Conservation (phyloP, 1,140 invertebrate genomes). For the Goniozus legneri region DNA sequence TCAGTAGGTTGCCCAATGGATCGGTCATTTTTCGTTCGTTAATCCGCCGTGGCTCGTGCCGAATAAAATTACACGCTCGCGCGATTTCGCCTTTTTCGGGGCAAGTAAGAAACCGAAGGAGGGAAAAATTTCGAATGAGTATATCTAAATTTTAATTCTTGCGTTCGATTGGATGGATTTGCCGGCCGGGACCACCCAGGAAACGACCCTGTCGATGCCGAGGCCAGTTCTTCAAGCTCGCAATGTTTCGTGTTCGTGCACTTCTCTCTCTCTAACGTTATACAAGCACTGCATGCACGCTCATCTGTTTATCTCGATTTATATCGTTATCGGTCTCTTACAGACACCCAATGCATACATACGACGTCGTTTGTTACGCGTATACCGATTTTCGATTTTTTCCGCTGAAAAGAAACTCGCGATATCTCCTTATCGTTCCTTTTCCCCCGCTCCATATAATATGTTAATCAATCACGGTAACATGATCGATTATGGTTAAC, state of each 20-base stretch:
- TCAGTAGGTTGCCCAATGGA: no score
- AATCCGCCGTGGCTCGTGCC: no score
- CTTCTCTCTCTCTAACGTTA: conserved; percentile 39
- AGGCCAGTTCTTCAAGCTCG: conserved; percentile 36
- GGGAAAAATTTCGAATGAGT: no score
- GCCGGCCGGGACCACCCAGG: conserved; percentile 47
- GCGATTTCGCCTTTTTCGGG: no score
- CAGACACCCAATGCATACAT: conserved; percentile 47
- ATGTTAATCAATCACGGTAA: no score
- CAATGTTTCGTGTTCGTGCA: conserved; percentile 48
- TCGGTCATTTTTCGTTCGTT: no score
- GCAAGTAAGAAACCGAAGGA: no score
- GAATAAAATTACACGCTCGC: no score
- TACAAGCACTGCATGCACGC: conserved; percentile 50
- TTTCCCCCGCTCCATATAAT: conserved; percentile 5
- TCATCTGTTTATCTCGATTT: conserved; percentile 53
- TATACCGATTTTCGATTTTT: conserved; percentile 16
- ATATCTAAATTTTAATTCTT: no score
- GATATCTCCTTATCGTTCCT: neutral
- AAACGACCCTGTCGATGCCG: conserved; percentile 39
- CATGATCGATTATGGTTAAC: no score
- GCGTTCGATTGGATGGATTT: no score
- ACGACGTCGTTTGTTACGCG: conserved; percentile 28
- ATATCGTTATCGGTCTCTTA: conserved; percentile 53
- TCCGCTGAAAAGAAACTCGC: no score